These are phyloP conservation scores for Archaeoteleia sp. DNA, from an alignment of 2,888 invertebrate species.

Conservation along the genomic window DNA sequence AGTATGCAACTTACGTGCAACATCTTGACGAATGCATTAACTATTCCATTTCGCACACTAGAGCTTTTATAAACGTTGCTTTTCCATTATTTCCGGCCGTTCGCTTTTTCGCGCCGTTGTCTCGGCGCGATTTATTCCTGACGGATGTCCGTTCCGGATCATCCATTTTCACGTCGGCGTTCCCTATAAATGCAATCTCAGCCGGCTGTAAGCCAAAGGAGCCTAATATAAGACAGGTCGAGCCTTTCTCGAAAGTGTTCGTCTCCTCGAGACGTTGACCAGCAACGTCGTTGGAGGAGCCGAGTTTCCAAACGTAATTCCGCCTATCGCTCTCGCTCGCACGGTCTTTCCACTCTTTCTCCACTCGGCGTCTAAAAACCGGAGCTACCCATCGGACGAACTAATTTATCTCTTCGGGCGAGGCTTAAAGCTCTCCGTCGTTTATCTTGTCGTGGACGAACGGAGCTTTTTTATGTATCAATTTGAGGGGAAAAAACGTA, in stretches of 20 bases:
- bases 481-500: conserved; percentile 27
- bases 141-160: conserved; percentile 35
- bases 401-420: conserved; percentile 51
- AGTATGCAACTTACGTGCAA: no score
- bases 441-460: conserved; percentile 49
- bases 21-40: no score
- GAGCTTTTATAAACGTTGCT: no score
- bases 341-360: neutral
- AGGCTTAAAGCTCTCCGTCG: conserved; percentile 49
- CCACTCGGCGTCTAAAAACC: conserved; percentile 34
- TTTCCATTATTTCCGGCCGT: neutral
- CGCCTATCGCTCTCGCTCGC: conserved; percentile 14
- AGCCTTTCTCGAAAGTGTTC: conserved; percentile 36
- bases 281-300: conserved; percentile 21
- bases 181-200: conserved; percentile 54
- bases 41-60: no score
- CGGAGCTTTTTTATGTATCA: conserved; percentile 48
- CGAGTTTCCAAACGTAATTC: conserved; percentile 41
- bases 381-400: conserved; percentile 38
- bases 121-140: conserved; percentile 42
- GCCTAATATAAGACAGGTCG: conserved; percentile 38
- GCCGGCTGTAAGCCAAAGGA: conserved; percentile 49
- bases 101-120: conserved; percentile 24
- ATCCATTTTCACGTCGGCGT: conserved; percentile 55
- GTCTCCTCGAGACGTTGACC: conserved; percentile 32